phyloP scores from a whole-genome alignment of 1,140 invertebrate species.

The Lordiphosa clarofinis region DNA sequence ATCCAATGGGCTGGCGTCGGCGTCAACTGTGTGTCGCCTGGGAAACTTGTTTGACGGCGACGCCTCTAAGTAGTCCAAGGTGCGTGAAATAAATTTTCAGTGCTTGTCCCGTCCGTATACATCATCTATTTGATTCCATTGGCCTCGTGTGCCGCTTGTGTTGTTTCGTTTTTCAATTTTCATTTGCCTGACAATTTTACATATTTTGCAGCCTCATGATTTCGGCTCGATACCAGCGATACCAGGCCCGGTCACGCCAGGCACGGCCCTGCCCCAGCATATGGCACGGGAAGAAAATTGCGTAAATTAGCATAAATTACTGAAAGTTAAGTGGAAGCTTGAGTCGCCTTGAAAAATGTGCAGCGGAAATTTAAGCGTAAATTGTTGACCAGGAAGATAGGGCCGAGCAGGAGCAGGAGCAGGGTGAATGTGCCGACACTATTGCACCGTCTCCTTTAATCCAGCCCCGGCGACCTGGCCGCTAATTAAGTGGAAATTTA shows the following conservation, averaged over 20 bases:
- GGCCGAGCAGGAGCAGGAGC: slow-evolving; percentile 5
- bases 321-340: slow-evolving; percentile 56
- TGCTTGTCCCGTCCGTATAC: slow-evolving; percentile 1
- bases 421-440: neutral
- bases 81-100: slow-evolving; percentile 72
- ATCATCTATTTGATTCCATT: slow-evolving; percentile 48
- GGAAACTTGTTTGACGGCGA: slow-evolving; percentile 63
- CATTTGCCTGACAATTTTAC: slow-evolving; percentile 38
- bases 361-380: slow-evolving; percentile 74
- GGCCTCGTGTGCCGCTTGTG: slow-evolving; percentile 30
- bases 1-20: slow-evolving; percentile 25
- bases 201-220: slow-evolving; percentile 37
- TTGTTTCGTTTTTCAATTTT: slow-evolving; percentile 12
- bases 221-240: slow-evolving; percentile 13
- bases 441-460: neutral
- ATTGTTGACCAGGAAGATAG: slow-evolving; percentile 56
- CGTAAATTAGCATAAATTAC: slow-evolving; percentile 76
- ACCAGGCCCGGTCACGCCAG: slow-evolving; percentile 39
- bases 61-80: slow-evolving; percentile 72
- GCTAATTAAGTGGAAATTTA: slow-evolving; percentile 77
- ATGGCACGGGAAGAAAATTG: slow-evolving; percentile 40
- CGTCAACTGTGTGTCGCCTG: slow-evolving; percentile 45
- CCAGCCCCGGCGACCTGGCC: slow-evolving; percentile 20
- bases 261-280: neutral
- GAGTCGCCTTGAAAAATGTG: slow-evolving; percentile 76